Percentiles rank a stretch among this genome's conserved stretches.
phyloP scores from a whole-genome alignment of 2,888 invertebrate species.

The Ornithoptera alexandrae region DNA sequence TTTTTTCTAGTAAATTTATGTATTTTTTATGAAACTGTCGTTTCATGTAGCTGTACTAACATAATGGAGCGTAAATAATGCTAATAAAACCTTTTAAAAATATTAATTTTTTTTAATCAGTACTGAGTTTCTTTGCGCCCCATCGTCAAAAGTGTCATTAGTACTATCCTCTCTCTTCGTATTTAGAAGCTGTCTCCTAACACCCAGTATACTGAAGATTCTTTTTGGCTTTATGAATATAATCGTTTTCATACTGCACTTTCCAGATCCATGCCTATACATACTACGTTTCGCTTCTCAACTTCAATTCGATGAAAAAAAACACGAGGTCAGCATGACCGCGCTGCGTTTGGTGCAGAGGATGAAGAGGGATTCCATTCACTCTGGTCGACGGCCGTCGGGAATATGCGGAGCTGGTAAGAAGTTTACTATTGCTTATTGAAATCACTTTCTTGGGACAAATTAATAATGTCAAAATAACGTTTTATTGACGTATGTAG shows the following conservation, averaged over 20 bases:
- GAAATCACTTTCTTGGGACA: neutral
- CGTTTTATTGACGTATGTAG: neutral
- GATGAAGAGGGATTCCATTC: constrained; percentile 99
- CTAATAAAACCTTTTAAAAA: neutral
- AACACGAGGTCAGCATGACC: constrained; percentile 96
- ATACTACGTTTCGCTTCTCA: constrained; percentile 96
- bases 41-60: too few relatives aligned
- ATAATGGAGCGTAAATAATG: too few relatives aligned
- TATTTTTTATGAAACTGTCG: too few relatives aligned
- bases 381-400: constrained; percentile 96
- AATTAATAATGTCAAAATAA: neutral
- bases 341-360: constrained; percentile 95
- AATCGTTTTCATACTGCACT: neutral
- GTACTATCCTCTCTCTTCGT: too few relatives aligned
- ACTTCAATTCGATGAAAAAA: constrained; percentile 94
- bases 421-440: constrained; percentile 17
- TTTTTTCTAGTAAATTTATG: too few relatives aligned
- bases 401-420: constrained; percentile 98
- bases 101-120: neutral
- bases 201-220: neutral
- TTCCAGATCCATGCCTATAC: constrained; percentile 95
- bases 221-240: neutral
- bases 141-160: too few relatives aligned
- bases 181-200: too few relatives aligned
- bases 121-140: too few relatives aligned